Evolutionary conservation across 2,113 vertebrate genomes (phyloP).

Genomic region (Spheniscus mendiculus): DNA sequence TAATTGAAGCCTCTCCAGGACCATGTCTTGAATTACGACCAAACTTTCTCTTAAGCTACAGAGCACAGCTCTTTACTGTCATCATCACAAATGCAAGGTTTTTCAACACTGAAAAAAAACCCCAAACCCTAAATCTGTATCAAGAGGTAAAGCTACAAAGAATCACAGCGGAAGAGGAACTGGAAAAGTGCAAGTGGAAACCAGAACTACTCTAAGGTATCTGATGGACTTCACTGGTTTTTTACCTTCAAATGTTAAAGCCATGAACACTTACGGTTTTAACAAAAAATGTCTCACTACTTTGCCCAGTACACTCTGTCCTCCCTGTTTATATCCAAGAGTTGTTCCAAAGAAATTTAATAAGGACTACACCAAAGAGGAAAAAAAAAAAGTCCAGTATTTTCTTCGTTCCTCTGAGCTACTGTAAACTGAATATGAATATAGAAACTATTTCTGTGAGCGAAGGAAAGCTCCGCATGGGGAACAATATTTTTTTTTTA

Average conservation of each 20-base stretch:
- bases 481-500: background rate
- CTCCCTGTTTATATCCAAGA: background rate
- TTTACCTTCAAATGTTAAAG: background rate
- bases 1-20: background rate
- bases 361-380: too few species aligned
- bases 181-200: background rate
- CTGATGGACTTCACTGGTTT: background rate
- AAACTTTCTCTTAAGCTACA: background rate
- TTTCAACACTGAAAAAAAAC: background rate
- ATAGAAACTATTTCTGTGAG: background rate
- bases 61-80: background rate
- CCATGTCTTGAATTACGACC: background rate
- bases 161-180: background rate
- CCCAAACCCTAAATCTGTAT: background rate
- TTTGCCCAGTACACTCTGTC: conserved; percentile 50
- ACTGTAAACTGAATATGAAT: conserved; percentile 8
- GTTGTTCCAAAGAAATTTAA: conserved; percentile 27
- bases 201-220: background rate
- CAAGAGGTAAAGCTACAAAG: background rate
- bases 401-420: background rate
- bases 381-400: background rate
- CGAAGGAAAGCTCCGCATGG: background rate
- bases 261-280: background rate
- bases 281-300: background rate
- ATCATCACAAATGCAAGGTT: background rate